Evolutionary conservation across 1,140 invertebrate genomes (phyloP).

Genomic region (Lucilia sericata): DNA sequence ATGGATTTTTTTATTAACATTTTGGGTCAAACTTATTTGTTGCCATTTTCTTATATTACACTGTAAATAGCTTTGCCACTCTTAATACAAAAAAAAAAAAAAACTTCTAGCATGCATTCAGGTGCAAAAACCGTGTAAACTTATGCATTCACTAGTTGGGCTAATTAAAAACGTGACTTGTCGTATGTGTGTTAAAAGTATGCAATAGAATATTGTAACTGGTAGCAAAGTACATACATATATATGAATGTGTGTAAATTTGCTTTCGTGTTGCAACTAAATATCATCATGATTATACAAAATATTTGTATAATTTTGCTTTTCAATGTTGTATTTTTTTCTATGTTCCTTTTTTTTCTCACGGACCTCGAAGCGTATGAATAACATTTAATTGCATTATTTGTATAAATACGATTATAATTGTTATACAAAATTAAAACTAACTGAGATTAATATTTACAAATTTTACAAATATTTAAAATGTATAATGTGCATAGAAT

Average conservation of each 20-base stretch:
- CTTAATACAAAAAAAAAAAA: not conserved
- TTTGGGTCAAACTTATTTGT: too few species aligned
- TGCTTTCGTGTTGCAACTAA: not conserved
- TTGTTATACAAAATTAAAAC: not conserved
- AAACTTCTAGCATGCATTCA: conserved; percentile 7
- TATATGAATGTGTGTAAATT: not conserved
- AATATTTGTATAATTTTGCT: not conserved
- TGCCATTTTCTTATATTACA: too few species aligned
- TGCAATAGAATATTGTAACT: not conserved
- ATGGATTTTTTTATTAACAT: too few species aligned
- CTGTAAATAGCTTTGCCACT: not conserved
- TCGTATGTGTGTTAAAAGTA: not conserved
- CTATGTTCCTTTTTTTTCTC: not conserved
- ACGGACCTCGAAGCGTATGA: not conserved
- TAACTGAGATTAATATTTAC: not conserved
- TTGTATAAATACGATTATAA: not conserved
- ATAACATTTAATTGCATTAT: not conserved
- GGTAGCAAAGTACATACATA: not conserved
- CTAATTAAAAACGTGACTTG: conserved; percentile 29
- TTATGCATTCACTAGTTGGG: conserved; percentile 17
- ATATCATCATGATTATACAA: not conserved
- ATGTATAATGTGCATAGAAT: not conserved
- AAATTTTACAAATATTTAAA: not conserved
- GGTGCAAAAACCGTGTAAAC: conserved; percentile 26
- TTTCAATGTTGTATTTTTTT: not conserved